Base-by-base conservation (phyloP, 2,113 vertebrate genomes). In the Spermophilus dauricus region DNA sequence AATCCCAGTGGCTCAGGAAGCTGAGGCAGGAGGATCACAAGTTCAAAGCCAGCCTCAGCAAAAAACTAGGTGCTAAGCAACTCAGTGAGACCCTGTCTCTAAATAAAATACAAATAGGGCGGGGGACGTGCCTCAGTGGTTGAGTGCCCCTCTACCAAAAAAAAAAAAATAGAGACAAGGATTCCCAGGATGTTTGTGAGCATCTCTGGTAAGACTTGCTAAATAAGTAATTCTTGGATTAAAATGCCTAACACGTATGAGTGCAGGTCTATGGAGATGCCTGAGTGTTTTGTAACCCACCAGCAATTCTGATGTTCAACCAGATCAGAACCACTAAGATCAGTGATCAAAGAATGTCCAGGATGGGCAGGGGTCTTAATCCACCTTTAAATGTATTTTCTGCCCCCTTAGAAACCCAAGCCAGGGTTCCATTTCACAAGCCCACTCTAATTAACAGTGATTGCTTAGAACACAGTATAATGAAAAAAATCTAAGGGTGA, bases 221-320 rank as follows among this genome's bases (percentile, higher is more conserved):
- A 28, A 14, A 9, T 16, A 70, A 42, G 4, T 0, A 16, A 4
- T 4, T 77, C 77, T 26, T 26, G 20, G 17, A n/a, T 32, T 63
- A 61, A 6, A 39, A 39, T 5, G 22, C 14, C n/a, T 17, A 3
- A 72, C 3, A 39, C 4, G 22, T 80, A 30, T 80, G 34, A 8
- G 0, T 2, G 1, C 1, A 4, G 0, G 2, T 73, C 32, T 72
- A 3, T 4, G 14, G 12, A 86, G 42, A 82, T 22, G 8, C 34
- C 73, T 70, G 20, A 26, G 26, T 94, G 24, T 58, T 61, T 81
- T 53, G 11, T 67, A 89, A 80, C 7, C 32, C n/a, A 51, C 8
- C 67, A 70, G 37, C 34, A 53, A n/a, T 22, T 69, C 34, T 75
- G 13, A 58, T 53, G 30, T 34, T 82, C 39, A 51, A 8, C 45